Evolutionary conservation across 2,113 vertebrate species (phyloP), one percentile per base, ranked within the genome.

Genomic region (Trochalopteron elliotii): DNA sequence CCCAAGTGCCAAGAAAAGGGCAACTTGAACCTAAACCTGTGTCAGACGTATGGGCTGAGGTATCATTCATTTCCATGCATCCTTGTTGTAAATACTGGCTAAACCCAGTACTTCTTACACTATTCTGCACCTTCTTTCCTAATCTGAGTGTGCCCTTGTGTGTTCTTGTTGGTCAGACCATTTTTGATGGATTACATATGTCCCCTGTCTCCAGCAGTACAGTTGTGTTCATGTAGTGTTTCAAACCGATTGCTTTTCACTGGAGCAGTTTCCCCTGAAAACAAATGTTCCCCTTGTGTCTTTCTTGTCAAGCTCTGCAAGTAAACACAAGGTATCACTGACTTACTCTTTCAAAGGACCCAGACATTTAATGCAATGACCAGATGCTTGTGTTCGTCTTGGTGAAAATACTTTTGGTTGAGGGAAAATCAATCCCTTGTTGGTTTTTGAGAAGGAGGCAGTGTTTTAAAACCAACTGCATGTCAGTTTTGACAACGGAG

Each of bases 371-470:
- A 96, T 93, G 78, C 31, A 31, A 63, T 70, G 70, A 50, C 82
- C 91, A 95, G 83, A 92, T 93, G 93, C 68, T 96, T 1, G 0
- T n/a, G 39, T 84, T 92, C 5, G 0, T 82, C 67, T 39, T 81
- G 67, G 60, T 78, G 71, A 87, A 96, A 96, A 87, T 44, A 42
- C 64, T 86, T 80, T 53, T 79, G 63, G 60, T 72, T 86, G 64
- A 93, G 52, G 71, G 70, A 52, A 92, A 85, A 87, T 93, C 83
- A 87, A 55, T 76, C 86, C 63, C 92, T 87, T 96, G 96, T 89
- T 96, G 92, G 77, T 82, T 87, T 94, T 92, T 64, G 64, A 84
- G 91, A 82, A 92, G 88, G 77, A 53, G 61, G 85, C 77, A 82
- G 83, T 87, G 74, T 87, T 93, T 92, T 78, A 92, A 96, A 88